A percentile compares a stretch with the other conserved stretches of the same genome.
These are phyloP conservation scores for Drosophila kepulauana DNA, from an alignment of 1,140 invertebrate genomes.

Conservation along the genomic window DNA sequence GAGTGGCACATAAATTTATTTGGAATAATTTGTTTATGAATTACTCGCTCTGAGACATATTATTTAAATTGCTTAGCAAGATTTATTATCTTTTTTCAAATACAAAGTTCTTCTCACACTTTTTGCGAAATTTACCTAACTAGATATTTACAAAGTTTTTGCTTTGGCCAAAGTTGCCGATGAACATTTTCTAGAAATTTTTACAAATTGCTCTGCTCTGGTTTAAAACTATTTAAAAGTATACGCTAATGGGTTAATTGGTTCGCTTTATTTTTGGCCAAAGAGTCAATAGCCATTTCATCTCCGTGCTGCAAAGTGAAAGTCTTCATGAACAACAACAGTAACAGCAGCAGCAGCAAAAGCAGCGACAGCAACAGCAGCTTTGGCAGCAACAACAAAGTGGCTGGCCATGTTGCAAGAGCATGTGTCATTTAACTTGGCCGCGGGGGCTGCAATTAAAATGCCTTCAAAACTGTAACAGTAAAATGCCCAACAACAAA, in stretches of 20 bases:
- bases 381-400: constrained; percentile 18
- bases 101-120: not conserved
- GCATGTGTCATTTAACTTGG: constrained; percentile 76
- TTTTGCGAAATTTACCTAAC: not conserved
- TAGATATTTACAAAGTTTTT: not conserved
- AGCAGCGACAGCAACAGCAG: constrained; percentile 26
- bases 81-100: not conserved
- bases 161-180: not conserved
- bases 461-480: constrained; percentile 74
- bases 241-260: constrained; percentile 77
- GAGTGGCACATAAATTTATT: no score
- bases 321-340: constrained; percentile 59
- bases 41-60: no score
- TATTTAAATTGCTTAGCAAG: no score
- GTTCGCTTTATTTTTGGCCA: constrained; percentile 73
- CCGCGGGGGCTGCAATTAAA: constrained; percentile 75
- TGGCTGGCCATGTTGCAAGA: constrained; percentile 35
- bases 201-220: constrained; percentile 33
- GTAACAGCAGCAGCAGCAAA: constrained; percentile 17
- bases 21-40: no score
- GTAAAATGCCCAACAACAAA: not conserved
- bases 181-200: constrained; percentile 31
- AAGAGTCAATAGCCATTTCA: constrained; percentile 77
- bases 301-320: constrained; percentile 68
- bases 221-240: constrained; percentile 61